Percentiles rank a stretch among this genome's conserved stretches.
Conservation (phyloP, 2,113 vertebrate species). For the Erpornis zantholeuca region DNA sequence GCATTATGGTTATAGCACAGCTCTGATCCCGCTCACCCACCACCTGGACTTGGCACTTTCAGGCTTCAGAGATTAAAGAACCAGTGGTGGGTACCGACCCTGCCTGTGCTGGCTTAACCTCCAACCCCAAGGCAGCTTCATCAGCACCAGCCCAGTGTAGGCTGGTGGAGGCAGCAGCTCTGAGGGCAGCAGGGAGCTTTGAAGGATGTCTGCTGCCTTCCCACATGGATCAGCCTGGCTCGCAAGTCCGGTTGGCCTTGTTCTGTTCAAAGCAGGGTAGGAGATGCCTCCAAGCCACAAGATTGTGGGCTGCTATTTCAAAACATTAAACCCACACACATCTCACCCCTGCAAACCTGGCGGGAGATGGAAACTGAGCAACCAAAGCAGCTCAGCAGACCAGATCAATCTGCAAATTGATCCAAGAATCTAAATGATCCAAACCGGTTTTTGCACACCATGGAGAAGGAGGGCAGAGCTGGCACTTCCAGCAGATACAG, state of each 20-base stretch:
- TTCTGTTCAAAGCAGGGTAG: neutral
- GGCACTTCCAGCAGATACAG: neutral
- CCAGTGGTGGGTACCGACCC: neutral
- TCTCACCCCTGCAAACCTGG: neutral
- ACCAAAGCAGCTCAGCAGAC: neutral
- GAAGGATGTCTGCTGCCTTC: neutral
- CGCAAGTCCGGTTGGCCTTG: neutral
- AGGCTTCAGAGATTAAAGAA: neutral
- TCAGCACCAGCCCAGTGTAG: rapidly evolving
- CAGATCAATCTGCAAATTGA: neutral
- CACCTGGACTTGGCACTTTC: neutral
- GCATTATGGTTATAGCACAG: neutral
- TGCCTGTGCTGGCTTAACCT: neutral
- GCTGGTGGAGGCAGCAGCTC: neutral
- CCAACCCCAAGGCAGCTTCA: neutral
- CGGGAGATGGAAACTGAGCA: neutral
- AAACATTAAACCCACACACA: neutral
- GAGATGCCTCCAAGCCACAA: slow-evolving; percentile 14
- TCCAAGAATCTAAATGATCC: neutral
- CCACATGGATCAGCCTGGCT: rapidly evolving
- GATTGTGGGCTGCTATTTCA: neutral
- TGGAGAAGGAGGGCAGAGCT: neutral
- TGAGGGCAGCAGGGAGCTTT: neutral
- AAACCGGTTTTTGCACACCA: neutral
- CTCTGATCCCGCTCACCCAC: neutral